phyloP scores from a whole-genome alignment of 2,113 vertebrate genomes.

The Circaetus gallicus region DNA sequence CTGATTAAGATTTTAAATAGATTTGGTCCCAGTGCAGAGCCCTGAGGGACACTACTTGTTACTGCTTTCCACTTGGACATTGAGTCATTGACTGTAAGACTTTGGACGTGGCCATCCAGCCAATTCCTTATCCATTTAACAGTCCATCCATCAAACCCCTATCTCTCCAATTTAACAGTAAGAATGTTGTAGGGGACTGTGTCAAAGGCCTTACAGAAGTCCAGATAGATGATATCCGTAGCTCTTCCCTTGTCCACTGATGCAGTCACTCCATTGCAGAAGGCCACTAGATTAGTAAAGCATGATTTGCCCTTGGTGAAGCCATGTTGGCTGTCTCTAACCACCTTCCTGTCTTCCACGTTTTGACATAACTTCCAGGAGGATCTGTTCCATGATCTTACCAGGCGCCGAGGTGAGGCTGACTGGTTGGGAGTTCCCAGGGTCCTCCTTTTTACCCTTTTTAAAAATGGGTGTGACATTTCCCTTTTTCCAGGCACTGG shows the following conservation, averaged over 20 bases:
- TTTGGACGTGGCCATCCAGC: not conserved
- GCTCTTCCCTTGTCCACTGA: not conserved
- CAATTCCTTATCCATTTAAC: not conserved
- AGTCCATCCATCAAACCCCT: not conserved
- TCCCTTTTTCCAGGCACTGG: not conserved
- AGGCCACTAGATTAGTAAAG: not conserved
- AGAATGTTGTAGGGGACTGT: not conserved
- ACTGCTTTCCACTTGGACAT: not conserved
- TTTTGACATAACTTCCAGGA: not conserved
- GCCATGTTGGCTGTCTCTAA: not conserved
- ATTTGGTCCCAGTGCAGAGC: not conserved
- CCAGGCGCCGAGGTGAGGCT: rapidly evolving
- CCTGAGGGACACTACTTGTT: not conserved
- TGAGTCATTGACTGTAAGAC: not conserved
- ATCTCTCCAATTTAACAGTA: not conserved
- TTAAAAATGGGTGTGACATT: not conserved
- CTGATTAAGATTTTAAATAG: not conserved
- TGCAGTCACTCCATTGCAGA: not conserved
- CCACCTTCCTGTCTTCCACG: not conserved
- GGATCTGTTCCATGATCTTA: not conserved
- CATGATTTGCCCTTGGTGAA: not conserved
- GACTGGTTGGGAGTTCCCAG: not conserved
- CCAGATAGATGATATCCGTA: not conserved
- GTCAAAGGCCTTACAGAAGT: not conserved
- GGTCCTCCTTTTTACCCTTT: not conserved